Conservation (phyloP, 2,888 invertebrate genomes). For the Apodemia mormo region DNA sequence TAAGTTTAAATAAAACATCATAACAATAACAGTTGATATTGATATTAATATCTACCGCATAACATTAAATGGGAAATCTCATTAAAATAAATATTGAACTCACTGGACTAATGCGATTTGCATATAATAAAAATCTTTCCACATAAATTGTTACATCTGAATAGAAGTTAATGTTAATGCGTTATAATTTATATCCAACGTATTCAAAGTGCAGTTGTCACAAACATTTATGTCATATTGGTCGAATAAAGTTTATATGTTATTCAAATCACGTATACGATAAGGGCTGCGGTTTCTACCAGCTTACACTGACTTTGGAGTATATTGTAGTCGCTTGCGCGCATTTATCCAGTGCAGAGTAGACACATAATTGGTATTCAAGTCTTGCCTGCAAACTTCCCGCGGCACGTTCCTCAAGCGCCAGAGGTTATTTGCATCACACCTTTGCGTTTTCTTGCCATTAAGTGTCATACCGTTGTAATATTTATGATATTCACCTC, state of each 20-base stretch:
- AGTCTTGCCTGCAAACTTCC: conserved; percentile 58
- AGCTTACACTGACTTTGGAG: conserved; percentile 65
- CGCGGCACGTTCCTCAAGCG: conserved; percentile 58
- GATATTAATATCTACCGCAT: not conserved
- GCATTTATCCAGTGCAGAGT: conserved; percentile 48
- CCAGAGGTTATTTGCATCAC: conserved; percentile 66
- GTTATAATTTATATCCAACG: conserved; percentile 42
- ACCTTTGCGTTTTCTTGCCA: conserved; percentile 60
- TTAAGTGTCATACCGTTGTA: conserved; percentile 62
- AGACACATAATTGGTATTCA: conserved; percentile 62
- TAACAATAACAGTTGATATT: no score
- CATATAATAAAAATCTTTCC: conserved; percentile 1
- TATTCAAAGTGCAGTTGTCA: conserved; percentile 64
- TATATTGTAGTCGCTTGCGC: conserved; percentile 62
- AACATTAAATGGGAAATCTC: not conserved
- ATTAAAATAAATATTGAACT: not conserved
- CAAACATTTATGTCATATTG: conserved; percentile 69
- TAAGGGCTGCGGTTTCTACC: conserved; percentile 47
- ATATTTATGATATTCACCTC: conserved; percentile 17
- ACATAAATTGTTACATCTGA: conserved; percentile 12
- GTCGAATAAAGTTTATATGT: conserved; percentile 57
- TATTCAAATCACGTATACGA: conserved; percentile 60
- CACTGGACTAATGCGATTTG: not conserved
- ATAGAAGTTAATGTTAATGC: conserved; percentile 6
- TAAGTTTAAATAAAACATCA: no score